phyloP scores from a whole-genome alignment of 2,888 invertebrate genomes.

The Scrobipalpa atriplicella region DNA sequence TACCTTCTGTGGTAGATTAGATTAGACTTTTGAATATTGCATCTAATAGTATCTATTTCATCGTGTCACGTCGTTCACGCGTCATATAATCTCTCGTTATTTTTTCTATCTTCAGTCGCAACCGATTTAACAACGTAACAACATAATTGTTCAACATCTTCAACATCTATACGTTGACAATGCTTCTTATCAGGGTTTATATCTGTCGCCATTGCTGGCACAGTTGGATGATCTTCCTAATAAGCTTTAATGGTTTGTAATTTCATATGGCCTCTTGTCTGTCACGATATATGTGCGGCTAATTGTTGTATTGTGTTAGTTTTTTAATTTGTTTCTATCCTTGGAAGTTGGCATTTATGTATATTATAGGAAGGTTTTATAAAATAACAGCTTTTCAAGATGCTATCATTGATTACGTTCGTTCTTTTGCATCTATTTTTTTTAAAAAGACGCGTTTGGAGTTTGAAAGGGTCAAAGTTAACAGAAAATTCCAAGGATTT shows the following conservation, averaged over 20 bases:
- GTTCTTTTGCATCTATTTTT: no score
- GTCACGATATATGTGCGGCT: constrained; percentile 60
- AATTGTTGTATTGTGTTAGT: constrained; percentile 46
- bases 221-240: constrained; percentile 59
- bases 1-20: no score
- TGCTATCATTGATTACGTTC: not conserved
- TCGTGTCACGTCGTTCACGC: constrained; percentile 1
- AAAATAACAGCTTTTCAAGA: not conserved
- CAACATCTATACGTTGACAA: constrained; percentile 39
- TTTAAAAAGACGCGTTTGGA: no score
- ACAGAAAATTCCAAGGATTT: no score
- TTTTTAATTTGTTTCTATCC: constrained; percentile 38
- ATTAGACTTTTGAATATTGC: no score
- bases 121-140: constrained; percentile 49
- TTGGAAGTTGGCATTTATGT: constrained; percentile 28
- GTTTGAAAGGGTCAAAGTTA: no score
- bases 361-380: constrained; percentile 29
- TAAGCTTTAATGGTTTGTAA: constrained; percentile 52
- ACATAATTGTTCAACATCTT: constrained; percentile 42
- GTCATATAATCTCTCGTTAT: constrained; percentile 23
- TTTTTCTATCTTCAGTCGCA: constrained; percentile 35
- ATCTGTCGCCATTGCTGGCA: constrained; percentile 56
- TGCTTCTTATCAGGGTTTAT: constrained; percentile 39
- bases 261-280: constrained; percentile 58
- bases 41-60: not conserved